Base-by-base conservation (phyloP, 1,140 invertebrate species). In the Scaptomyza pallida region DNA sequence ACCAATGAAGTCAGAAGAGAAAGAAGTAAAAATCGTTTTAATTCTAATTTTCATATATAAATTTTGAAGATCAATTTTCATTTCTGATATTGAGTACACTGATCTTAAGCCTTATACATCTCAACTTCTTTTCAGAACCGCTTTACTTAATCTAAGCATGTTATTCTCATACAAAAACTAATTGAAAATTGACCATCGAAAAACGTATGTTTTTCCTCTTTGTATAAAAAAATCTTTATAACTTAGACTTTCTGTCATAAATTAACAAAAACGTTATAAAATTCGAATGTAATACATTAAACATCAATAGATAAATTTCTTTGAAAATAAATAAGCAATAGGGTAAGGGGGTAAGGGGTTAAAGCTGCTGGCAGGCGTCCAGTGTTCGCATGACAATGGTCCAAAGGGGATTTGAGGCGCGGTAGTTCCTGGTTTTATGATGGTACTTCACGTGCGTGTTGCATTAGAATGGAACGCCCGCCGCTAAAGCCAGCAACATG, bases 371-470 rank as follows among this genome's bases (percentile, higher is more conserved):
- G 60, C 67, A 56, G 72, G 80, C 48, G 81, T 76, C 77, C 81
- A 73, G 23, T 65, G 81, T 71, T 85, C 72, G 52, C 73, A 85
- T 85, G 80, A 77, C 80, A 85, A 86, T 85, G 50, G 65, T 8
- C 19, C 5, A 30, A 30, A 64, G 55, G 57, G 81, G 77, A 85
- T 76, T 86, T 73, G 44, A 64, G 67, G 60, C 35, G 23, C 35
- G 17, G 51, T 10, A 5, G 10, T 55, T 70, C 51, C 67, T 56
- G 67, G 8, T 45, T 3, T 8, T 19, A 3, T 15, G 54, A 3
- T 15, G 54, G 19, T 45, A 50, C 44, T 80, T 47, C 76, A 80
- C 76, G 80, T 85, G 81, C 68, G 43, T 13, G 35, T 17, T 12
- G 48, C 44, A 59, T 73, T 67, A 48, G 54, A 30, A 16, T 30